Conservation (phyloP, 2,797 vertebrate species). For the Prunella strophiata region DNA sequence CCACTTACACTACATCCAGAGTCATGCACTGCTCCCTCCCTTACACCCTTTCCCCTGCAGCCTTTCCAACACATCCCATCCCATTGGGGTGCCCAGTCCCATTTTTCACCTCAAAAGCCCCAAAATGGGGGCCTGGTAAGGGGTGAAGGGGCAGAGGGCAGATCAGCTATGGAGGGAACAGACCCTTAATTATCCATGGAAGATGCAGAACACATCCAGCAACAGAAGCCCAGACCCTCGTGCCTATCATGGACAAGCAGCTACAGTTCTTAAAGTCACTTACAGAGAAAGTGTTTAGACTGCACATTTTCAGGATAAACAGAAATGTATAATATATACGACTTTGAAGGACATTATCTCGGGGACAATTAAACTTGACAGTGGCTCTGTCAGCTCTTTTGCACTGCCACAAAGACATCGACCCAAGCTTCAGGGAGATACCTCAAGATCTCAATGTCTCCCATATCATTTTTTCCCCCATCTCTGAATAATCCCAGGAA, state of each 20-base stretch:
- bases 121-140: rapidly evolving
- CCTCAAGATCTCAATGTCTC: background rate
- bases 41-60: background rate
- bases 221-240: background rate
- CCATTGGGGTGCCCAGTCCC: rapidly evolving
- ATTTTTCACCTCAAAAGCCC: background rate
- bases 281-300: background rate
- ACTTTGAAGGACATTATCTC: background rate
- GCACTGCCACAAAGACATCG: background rate
- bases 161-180: background rate
- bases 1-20: background rate
- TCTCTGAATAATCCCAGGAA: background rate
- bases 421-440: background rate
- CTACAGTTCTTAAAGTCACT: background rate
- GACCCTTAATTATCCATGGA: background rate
- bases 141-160: background rate
- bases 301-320: background rate
- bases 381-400: constrained; percentile 7
- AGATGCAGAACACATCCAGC: background rate
- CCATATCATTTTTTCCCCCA: rapidly evolving
- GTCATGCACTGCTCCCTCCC: rapidly evolving
- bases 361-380: constrained; percentile 24
- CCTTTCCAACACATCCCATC: rapidly evolving
- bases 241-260: background rate
- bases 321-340: background rate